Percentiles rank a stretch among this genome's conserved stretches.
These are phyloP conservation scores for Hybognathus amarus DNA, from an alignment of 2,797 vertebrate genomes.

Conservation along the genomic window DNA sequence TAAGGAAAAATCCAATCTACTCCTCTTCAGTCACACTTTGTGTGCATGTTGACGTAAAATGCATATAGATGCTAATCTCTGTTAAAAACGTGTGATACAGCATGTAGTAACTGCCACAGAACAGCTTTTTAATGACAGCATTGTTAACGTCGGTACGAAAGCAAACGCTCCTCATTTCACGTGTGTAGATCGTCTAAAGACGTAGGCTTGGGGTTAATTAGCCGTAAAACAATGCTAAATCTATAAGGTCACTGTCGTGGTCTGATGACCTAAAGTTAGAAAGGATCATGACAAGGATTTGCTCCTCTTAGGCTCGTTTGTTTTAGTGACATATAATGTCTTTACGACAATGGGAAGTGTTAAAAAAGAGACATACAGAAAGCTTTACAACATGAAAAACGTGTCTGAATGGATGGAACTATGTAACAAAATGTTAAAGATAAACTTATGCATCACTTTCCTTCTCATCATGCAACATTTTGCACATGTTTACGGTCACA, in stretches of 20 bases:
- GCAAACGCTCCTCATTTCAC: slow-evolving; percentile 34
- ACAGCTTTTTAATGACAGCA: slow-evolving; percentile 50
- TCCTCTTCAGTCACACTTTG: slow-evolving; percentile 45
- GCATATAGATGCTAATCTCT: slow-evolving; percentile 58
- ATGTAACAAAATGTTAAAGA: slow-evolving; percentile 4
- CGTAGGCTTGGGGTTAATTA: slow-evolving; percentile 62
- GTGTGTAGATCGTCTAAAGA: slow-evolving; percentile 59
- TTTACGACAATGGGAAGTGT: background rate
- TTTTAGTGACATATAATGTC: slow-evolving; percentile 26
- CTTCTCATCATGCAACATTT: background rate
- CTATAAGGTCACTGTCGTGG: slow-evolving; percentile 59
- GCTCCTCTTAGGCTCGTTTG: slow-evolving; percentile 47
- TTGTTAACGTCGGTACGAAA: slow-evolving; percentile 39
- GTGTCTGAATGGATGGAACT: background rate
- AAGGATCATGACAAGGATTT: slow-evolving; percentile 51
- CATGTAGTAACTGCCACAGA: slow-evolving; percentile 49
- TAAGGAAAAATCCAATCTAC: slow-evolving; percentile 34
- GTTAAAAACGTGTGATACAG: slow-evolving; percentile 51
- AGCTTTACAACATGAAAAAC: background rate
- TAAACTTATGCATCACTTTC: slow-evolving; percentile 15
- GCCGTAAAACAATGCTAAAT: slow-evolving; percentile 65
- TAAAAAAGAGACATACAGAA: no score
- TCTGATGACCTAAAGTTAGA: slow-evolving; percentile 54
- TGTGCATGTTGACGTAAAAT: slow-evolving; percentile 41
- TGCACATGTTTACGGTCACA: background rate